phyloP scores from a whole-genome alignment of 2,888 invertebrate species.

The Lepidochrysops patricia region DNA sequence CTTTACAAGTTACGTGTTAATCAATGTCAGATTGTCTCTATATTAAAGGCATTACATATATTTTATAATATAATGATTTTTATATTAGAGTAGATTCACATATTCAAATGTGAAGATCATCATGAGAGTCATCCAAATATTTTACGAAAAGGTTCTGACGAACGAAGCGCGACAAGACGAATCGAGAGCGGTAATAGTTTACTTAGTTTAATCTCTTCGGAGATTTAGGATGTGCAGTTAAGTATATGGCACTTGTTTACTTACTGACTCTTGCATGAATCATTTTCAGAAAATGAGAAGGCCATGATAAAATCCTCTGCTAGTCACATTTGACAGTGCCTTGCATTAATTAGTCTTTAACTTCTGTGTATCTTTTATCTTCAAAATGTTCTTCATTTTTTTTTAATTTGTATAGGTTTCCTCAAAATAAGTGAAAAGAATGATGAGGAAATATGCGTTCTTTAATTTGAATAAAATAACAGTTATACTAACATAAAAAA shows the following conservation, averaged over 20 bases:
- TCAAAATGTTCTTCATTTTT: constrained; percentile 4
- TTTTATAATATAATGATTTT: too few relatives aligned
- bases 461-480: neutral
- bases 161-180: too few relatives aligned
- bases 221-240: neutral
- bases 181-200: too few relatives aligned
- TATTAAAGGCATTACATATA: neutral
- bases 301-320: neutral
- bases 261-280: constrained; percentile 3
- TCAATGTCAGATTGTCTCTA: neutral
- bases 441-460: neutral
- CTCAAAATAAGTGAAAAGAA: neutral
- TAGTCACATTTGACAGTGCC: neutral
- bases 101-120: too few relatives aligned
- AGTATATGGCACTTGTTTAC: neutral
- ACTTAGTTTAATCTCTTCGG: too few relatives aligned
- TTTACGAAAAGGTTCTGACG: too few relatives aligned
- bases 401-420: neutral
- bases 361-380: neutral
- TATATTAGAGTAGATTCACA: too few relatives aligned
- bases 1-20: neutral
- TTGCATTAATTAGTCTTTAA: neutral
- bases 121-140: too few relatives aligned
- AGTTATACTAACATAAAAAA: neutral
- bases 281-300: neutral